These are phyloP conservation scores for Heliconius ismenius DNA, from an alignment of 2,888 invertebrate species.

Conservation along the genomic window DNA sequence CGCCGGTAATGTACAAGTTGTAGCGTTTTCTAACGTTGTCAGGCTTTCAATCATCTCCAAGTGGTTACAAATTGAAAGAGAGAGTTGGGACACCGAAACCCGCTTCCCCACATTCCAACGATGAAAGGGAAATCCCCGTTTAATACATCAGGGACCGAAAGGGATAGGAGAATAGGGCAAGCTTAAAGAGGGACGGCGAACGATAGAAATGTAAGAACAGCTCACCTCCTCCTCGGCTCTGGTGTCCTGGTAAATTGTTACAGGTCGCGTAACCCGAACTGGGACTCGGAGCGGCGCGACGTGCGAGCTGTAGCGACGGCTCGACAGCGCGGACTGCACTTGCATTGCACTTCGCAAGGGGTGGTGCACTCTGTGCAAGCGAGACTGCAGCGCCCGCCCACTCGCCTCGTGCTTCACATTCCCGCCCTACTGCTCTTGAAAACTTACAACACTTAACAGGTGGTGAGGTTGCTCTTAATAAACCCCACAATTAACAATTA, in stretches of 20 bases:
- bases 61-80: slow-evolving; percentile 77
- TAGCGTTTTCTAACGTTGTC: slow-evolving; percentile 32
- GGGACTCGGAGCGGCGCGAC: slow-evolving; percentile 56
- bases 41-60: slow-evolving; percentile 58
- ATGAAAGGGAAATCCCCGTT: slow-evolving; percentile 78
- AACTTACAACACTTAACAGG: slow-evolving; percentile 59
- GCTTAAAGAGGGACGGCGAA: slow-evolving; percentile 59
- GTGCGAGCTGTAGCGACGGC: slow-evolving; percentile 68
- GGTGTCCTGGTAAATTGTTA: slow-evolving; percentile 77
- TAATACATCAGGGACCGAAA: slow-evolving; percentile 54
- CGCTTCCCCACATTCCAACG: slow-evolving; percentile 77
- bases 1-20: neutral
- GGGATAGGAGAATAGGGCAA: slow-evolving; percentile 57
- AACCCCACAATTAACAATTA: slow-evolving; percentile 36
- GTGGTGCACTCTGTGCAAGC: slow-evolving; percentile 80
- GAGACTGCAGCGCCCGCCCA: slow-evolving; percentile 82
- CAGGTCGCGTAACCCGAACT: slow-evolving; percentile 73
- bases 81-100: slow-evolving; percentile 77
- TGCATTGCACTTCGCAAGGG: slow-evolving; percentile 67
- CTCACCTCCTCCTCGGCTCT: slow-evolving; percentile 71
- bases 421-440: slow-evolving; percentile 74
- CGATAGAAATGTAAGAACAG: slow-evolving; percentile 65
- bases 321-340: slow-evolving; percentile 69
- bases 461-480: slow-evolving; percentile 42
- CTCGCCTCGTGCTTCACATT: slow-evolving; percentile 78